Evolutionary conservation across 2,113 vertebrate species (phyloP).

Genomic region (Sebastes schlegelii): DNA sequence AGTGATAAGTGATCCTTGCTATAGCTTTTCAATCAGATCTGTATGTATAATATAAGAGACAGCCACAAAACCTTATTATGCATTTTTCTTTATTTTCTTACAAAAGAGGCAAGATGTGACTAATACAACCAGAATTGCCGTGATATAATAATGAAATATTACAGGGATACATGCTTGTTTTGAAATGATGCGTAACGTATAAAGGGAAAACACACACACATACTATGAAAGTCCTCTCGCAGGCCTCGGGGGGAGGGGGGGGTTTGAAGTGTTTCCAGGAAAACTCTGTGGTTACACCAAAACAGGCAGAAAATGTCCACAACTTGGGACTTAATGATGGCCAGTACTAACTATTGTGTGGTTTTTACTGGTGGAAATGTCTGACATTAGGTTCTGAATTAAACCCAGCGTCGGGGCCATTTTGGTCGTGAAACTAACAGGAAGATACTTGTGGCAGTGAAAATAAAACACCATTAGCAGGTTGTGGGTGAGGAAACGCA

Average conservation of each 20-base stretch:
- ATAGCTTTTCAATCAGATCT: background rate
- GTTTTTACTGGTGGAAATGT: slow-evolving; percentile 83
- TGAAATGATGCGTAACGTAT: slow-evolving; percentile 83
- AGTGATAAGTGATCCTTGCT: background rate
- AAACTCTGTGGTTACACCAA: slow-evolving; percentile 57
- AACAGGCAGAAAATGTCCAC: slow-evolving; percentile 75
- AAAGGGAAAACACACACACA: slow-evolving; percentile 49
- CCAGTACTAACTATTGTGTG: slow-evolving; percentile 57
- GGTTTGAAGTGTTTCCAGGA: slow-evolving; percentile 28
- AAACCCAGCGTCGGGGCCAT: slow-evolving; percentile 30
- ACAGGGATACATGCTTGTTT: slow-evolving; percentile 74
- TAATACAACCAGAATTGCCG: slow-evolving; percentile 65
- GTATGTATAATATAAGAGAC: background rate
- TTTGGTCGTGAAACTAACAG: slow-evolving; percentile 74
- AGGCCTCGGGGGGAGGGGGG: background rate
- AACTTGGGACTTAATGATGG: slow-evolving; percentile 45
- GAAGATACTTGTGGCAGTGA: slow-evolving; percentile 58
- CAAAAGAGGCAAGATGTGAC: slow-evolving; percentile 71
- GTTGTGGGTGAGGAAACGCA: slow-evolving; percentile 34
- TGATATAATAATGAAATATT: slow-evolving; percentile 73
- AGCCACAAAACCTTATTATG: background rate
- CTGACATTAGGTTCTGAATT: slow-evolving; percentile 75
- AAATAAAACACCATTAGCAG: slow-evolving; percentile 41
- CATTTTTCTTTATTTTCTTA: slow-evolving; percentile 78
- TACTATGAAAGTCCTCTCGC: slow-evolving; percentile 38